Base-by-base conservation (phyloP, 2,113 vertebrate species). In the Aegithalos caudatus region DNA sequence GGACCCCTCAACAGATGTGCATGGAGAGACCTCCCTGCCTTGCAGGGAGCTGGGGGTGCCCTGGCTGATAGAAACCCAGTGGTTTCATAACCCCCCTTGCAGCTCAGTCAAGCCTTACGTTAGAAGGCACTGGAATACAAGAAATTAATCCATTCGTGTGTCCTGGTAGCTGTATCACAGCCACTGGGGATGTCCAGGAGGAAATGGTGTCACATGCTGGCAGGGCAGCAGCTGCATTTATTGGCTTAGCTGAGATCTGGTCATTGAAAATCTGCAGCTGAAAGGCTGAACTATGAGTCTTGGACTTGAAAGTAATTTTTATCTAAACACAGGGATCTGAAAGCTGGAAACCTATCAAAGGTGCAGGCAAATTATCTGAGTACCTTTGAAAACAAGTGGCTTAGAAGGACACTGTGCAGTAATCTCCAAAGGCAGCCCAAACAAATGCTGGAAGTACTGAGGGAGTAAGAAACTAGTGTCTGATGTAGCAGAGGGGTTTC, bases 51-150 rank as follows among this genome's bases (percentile, higher is more conserved):
- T 54, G 28, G 4, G 12, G 15, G 2, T 79, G 44, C 37, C 74
- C 53, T 61, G 42, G 12, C n/a, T 80, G 50, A 20, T 66, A 50
- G 7, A 61, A 89, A 83, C 9, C 18, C 12, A 1, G 62, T 5
- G 18, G 14, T 57, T 23, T 58, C 54, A 5, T 18, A 29, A 53
- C 35, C 66, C 54, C 11, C 31, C 33, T 54, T 0, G 0, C 64
- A 83, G 71, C 18, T 92, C 45, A 37, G 27, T 70, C 62, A 57
- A 42, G 21, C 45, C 44, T 72, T 86, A 69, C 21, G 0, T 94
- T 88, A 94, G 76, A 95, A 94, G 86, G 90, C 94, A 82, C 67
- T 90, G 88, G 76, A 88, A 66, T 66, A 78, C 88, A 77, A 90
- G 79, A 28, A 93, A 78, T 93, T 8, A 86, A 83, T 78, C 77